phyloP scores from a whole-genome alignment of 2,113 vertebrate genomes.

The Eupsittula cactorum region DNA sequence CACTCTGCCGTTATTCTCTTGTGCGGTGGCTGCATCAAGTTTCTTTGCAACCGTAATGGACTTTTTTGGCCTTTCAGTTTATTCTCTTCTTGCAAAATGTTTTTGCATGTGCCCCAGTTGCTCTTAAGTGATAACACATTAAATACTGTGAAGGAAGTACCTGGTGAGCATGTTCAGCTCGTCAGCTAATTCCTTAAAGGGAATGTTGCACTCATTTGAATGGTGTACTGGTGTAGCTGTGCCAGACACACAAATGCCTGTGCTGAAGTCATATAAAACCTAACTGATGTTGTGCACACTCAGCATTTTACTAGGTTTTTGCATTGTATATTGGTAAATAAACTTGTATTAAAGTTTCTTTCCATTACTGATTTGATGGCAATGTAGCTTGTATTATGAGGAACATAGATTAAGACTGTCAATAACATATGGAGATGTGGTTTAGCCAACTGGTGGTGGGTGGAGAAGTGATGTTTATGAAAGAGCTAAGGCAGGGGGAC shows the following conservation, averaged over 20 bases:
- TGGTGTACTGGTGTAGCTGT: neutral
- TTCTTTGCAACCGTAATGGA: neutral
- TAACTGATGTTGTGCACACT: neutral
- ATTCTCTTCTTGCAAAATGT: neutral
- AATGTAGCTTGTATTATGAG: rapidly evolving
- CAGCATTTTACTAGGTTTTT: neutral
- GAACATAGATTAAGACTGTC: neutral
- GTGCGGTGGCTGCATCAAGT: rapidly evolving
- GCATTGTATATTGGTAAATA: conserved; percentile 48
- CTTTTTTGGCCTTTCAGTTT: neutral
- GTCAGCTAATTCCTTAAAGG: neutral
- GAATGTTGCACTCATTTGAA: conserved; percentile 23
- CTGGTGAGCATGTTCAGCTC: neutral
- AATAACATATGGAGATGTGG: rapidly evolving
- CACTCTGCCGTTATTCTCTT: neutral
- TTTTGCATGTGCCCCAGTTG: neutral
- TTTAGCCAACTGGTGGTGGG: neutral
- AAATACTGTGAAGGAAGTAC: conserved; percentile 7
- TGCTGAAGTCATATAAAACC: neutral
- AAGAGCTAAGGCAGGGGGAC: neutral
- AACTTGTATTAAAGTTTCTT: conserved; percentile 38
- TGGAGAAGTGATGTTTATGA: neutral
- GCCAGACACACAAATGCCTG: neutral
- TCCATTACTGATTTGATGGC: neutral
- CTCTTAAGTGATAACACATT: neutral